Evolutionary conservation across 1,140 invertebrate genomes (phyloP), one percentile per base, ranked within the genome.

Genomic region (Drosophila novamexicana): DNA sequence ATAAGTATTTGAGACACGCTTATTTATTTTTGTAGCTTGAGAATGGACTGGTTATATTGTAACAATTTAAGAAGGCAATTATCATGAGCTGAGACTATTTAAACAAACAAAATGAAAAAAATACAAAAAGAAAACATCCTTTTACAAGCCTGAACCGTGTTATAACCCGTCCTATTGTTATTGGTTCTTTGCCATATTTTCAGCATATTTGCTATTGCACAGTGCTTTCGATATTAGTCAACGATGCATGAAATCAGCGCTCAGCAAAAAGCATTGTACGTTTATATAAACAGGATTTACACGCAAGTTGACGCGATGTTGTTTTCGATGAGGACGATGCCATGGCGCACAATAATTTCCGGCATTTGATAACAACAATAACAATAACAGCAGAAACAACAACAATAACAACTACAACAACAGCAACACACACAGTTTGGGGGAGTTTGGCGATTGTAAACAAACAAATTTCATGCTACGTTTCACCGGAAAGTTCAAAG

Each of bases 381-480:
- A 32, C 67, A 69, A 54, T 10, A 64, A 12, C 37, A 39, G 16
- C 14, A 53, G 39, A 22, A 75, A 22, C 16, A 49, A 50, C 36
- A 50, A 63, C 14, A 52, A 8, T 34, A 76, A 14, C 18, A 59
- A 32, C 53, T 67, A 49, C 36, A 61, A 59, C 14, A 56, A 16
- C 18, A 61, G 62, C 29, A 52, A 29, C 37, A 50, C 49, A 45
- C 44, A 22, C 7, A 54, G 50, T 44, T 47, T 6, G 14, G 34
- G 36, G 44, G 49, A 83, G 73, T 74, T 81, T 70, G 75, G 59
- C 82, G 77, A 75, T 84, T 86, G 82, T 86, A 74, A 88, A 86
- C 83, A 88, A 86, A 86, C 83, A 86, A 83, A 86, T 86, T 86
- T 86, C 83, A 86, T 86, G 83, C 64, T 71, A 79, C 71, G 76